Conservation (phyloP, 2,797 vertebrate genomes). For the Iguana delicatissima region DNA sequence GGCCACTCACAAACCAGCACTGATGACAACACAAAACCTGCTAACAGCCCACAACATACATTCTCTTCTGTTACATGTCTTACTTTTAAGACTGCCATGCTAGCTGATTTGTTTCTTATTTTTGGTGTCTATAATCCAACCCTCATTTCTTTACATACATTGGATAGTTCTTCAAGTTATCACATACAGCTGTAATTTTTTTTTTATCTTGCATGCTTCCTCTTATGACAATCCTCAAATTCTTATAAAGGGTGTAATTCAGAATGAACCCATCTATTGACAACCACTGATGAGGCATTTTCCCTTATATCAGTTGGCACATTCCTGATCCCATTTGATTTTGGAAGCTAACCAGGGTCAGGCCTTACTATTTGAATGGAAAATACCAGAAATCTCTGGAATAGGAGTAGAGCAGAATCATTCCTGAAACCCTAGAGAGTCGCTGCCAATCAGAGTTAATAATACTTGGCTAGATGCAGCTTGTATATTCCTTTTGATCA, state of each 20-base stretch:
- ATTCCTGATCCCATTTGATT: too few relatives aligned
- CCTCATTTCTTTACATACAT: neutral
- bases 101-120: neutral
- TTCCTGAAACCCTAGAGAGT: too few relatives aligned
- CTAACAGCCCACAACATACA: neutral
- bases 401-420: too few relatives aligned
- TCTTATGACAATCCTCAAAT: neutral
- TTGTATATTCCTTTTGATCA: neutral
- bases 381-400: too few relatives aligned
- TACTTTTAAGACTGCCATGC: neutral
- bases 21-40: neutral
- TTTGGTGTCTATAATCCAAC: neutral
- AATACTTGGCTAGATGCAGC: too few relatives aligned
- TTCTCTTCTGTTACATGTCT: neutral
- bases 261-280: conserved; percentile 21
- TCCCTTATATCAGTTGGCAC: neutral
- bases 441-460: too few relatives aligned
- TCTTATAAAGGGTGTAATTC: conserved; percentile 11
- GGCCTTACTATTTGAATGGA: too few relatives aligned
- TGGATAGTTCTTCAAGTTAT: neutral
- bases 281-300: conserved; percentile 4
- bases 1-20: neutral
- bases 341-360: too few relatives aligned
- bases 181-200: neutral
- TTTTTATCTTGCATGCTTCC: neutral